phyloP scores from a whole-genome alignment of 2,888 invertebrate species.

The Tetragonisca angustula region DNA sequence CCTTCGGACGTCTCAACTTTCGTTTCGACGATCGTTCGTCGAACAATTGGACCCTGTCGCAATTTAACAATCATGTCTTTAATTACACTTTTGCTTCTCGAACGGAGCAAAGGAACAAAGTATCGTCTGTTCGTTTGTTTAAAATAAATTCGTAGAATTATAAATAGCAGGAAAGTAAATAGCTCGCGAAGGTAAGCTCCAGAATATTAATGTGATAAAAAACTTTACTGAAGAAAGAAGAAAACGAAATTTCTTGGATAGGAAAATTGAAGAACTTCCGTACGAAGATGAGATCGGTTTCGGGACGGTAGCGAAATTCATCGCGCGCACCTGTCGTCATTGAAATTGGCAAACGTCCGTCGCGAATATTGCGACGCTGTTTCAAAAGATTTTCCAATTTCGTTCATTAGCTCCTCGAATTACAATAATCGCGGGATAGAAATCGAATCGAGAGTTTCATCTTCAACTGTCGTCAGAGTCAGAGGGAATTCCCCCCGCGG shows the following conservation, averaged over 20 bases:
- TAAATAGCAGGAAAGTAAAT: no score
- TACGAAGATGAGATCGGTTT: background rate
- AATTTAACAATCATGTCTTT: no score
- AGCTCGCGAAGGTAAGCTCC: no score
- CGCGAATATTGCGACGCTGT: background rate
- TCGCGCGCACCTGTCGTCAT: background rate
- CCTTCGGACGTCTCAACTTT: no score
- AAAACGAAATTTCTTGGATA: background rate
- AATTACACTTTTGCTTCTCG: no score
- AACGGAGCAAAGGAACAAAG: no score
- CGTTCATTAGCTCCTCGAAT: background rate
- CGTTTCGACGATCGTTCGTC: no score
- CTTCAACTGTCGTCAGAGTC: background rate
- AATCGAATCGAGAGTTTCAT: conserved; percentile 10
- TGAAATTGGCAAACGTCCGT: background rate
- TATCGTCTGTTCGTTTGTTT: no score
- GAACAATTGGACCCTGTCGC: no score
- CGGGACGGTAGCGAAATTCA: background rate
- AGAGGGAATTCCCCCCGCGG: conserved; percentile 10
- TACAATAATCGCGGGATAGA: background rate
- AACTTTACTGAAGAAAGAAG: no score
- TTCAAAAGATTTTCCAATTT: background rate
- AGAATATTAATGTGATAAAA: no score
- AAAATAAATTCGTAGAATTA: no score
- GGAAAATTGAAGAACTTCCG: background rate